Percentiles rank a stretch among this genome's conserved stretches.
Conservation (phyloP, 2,797 vertebrate genomes). For the Gobionotothen gibberifrons region DNA sequence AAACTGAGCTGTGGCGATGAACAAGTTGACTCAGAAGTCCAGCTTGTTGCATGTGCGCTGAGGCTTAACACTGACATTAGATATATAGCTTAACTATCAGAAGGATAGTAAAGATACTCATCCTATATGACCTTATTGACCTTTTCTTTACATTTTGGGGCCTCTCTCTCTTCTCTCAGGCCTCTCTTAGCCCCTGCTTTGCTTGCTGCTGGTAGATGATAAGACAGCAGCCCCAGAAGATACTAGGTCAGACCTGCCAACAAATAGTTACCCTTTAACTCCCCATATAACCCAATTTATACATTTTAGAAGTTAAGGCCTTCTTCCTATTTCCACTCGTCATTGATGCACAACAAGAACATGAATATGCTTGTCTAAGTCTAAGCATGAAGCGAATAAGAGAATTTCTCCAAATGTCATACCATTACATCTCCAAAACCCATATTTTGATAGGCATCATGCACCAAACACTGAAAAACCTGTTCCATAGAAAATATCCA, state of each 20-base stretch:
- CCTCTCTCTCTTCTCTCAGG: conserved; percentile 36
- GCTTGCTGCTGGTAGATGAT: conserved; percentile 68
- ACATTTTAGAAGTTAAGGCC: background rate
- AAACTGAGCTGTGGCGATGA: conserved; percentile 27
- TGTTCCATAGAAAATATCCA: too few relatives aligned
- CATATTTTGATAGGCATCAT: background rate
- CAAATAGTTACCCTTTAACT: background rate
- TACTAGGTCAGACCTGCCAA: conserved; percentile 28
- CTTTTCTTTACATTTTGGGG: conserved; percentile 30
- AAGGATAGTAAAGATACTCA: background rate
- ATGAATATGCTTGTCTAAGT: background rate
- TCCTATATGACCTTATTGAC: conserved; percentile 1
- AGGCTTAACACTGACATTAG: conserved; percentile 20
- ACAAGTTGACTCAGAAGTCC: conserved; percentile 37
- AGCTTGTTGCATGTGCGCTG: conserved; percentile 8
- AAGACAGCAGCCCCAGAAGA: conserved; percentile 59
- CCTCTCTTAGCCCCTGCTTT: conserved; percentile 38
- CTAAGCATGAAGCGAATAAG: background rate
- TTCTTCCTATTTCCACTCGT: background rate
- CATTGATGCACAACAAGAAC: background rate
- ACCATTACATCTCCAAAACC: background rate
- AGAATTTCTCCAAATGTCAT: background rate
- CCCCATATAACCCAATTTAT: background rate
- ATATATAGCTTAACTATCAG: background rate
- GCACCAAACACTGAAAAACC: background rate